A percentile compares a stretch with the other conserved stretches of the same genome.
These are phyloP conservation scores for Tanytarsus gracilentus DNA, from an alignment of 2,888 invertebrate genomes.

Conservation along the genomic window DNA sequence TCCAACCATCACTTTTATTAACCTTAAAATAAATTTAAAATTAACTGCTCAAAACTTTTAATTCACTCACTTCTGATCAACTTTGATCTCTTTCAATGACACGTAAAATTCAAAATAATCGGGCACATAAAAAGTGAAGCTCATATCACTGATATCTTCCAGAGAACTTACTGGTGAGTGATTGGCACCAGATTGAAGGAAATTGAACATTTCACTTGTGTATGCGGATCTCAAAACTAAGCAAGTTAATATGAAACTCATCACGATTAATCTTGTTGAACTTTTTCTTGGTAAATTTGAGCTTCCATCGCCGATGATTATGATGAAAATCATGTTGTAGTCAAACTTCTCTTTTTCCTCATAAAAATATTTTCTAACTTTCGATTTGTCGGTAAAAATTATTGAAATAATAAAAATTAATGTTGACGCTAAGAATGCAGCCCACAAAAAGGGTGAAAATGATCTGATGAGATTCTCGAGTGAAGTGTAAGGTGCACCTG, in stretches of 20 bases:
- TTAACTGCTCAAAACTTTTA: neutral
- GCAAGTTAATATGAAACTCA: neutral
- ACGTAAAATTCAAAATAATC: neutral
- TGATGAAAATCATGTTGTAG: neutral
- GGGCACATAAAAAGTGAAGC: neutral
- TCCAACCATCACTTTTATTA: neutral
- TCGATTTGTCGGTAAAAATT: no score
- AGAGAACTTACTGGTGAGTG: neutral
- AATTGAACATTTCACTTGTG: neutral
- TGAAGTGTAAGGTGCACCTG: neutral
- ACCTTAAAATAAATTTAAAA: neutral
- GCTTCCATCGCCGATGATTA: neutral
- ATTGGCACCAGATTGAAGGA: neutral
- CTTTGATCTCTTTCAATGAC: neutral
- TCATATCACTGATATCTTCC: neutral
- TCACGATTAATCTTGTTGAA: neutral
- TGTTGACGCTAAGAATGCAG: neutral
- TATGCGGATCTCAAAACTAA: neutral
- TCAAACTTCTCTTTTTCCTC: neutral
- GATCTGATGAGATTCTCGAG: neutral
- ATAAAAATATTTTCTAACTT: neutral
- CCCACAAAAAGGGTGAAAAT: neutral
- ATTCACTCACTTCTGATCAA: neutral
- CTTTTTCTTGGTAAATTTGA: neutral
- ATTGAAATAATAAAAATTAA: neutral